A percentile compares a stretch with the other conserved stretches of the same genome.
Evolutionary conservation across 2,113 vertebrate species (phyloP).

Genomic region (Pachypanchax playfairii): DNA sequence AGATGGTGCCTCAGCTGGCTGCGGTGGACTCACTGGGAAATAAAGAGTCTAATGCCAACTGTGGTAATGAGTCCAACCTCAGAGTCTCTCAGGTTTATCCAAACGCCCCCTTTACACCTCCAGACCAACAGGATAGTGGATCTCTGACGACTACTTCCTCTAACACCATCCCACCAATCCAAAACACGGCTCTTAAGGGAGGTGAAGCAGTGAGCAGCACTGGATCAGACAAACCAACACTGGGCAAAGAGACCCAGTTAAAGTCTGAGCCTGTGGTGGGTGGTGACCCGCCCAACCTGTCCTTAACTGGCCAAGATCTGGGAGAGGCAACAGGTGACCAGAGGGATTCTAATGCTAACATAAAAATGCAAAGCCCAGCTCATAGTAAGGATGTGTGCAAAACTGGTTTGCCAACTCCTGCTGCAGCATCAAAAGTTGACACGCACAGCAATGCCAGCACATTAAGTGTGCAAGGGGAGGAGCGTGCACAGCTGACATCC

Average conservation of each 20-base stretch:
- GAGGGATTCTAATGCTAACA: constrained; percentile 67
- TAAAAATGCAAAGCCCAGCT: constrained; percentile 37
- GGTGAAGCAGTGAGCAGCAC: constrained; percentile 24
- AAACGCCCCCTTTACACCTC: constrained; percentile 20
- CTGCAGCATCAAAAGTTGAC: constrained; percentile 42
- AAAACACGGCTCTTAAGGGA: constrained; percentile 33
- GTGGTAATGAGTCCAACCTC: constrained; percentile 66
- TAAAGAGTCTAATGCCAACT: constrained; percentile 74
- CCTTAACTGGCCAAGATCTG: constrained; percentile 23
- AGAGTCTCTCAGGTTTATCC: constrained; percentile 72
- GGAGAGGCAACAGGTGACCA: constrained; percentile 16
- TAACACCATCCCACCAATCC: constrained; percentile 17
- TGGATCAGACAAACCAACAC: constrained; percentile 28
- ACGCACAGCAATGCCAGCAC: constrained; percentile 46
- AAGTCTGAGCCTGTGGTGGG: constrained; percentile 42
- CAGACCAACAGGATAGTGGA: constrained; percentile 40
- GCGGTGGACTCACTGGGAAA: constrained; percentile 77
- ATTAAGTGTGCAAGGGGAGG: constrained; percentile 26
- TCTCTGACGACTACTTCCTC: constrained; percentile 17
- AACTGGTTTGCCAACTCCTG: constrained; percentile 36
- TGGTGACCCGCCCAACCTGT: constrained; percentile 35
- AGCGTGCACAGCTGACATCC: constrained; percentile 23
- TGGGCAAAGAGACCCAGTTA: constrained; percentile 47
- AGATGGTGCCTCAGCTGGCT: constrained; percentile 78
- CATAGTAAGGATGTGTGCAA: constrained; percentile 46